Percentiles rank a stretch among this genome's conserved stretches.
phyloP scores from a whole-genome alignment of 2,113 vertebrate genomes.

The Pelecanus crispus region DNA sequence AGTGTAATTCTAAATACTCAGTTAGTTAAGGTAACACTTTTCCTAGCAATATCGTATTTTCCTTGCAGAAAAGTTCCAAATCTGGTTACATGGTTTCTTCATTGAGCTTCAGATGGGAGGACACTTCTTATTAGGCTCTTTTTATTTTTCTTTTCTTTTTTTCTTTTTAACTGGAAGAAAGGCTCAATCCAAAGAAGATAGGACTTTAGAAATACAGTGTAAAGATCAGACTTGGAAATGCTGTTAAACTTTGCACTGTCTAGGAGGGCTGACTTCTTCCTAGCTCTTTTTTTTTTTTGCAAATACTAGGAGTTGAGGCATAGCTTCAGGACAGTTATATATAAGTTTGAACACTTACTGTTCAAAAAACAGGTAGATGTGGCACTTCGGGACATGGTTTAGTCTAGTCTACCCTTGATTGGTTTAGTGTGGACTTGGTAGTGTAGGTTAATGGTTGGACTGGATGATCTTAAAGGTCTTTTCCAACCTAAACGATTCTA shows the following conservation, averaged over 20 bases:
- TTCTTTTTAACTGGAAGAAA: not conserved
- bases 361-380: too few relatives aligned
- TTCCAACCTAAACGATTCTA: too few relatives aligned
- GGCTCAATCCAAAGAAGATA: not conserved
- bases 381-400: too few relatives aligned
- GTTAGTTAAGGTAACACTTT: not conserved
- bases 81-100: not conserved
- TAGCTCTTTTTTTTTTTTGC: not conserved
- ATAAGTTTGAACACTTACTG: too few relatives aligned
- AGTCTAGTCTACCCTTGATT: too few relatives aligned
- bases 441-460: too few relatives aligned
- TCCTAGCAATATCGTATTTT: not conserved
- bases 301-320: not conserved
- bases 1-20: not conserved
- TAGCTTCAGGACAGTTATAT: not conserved
- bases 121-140: not conserved
- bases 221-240: not conserved
- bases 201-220: not conserved
- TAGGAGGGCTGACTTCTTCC: not conserved
- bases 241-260: not conserved
- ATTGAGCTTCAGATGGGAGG: not conserved
- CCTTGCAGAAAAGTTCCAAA: not conserved
- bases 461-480: too few relatives aligned
- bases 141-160: not conserved
- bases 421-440: too few relatives aligned